Percentiles rank a stretch among this genome's conserved stretches.
phyloP scores from a whole-genome alignment of 2,797 vertebrate genomes.

The Nothura maculosa region DNA sequence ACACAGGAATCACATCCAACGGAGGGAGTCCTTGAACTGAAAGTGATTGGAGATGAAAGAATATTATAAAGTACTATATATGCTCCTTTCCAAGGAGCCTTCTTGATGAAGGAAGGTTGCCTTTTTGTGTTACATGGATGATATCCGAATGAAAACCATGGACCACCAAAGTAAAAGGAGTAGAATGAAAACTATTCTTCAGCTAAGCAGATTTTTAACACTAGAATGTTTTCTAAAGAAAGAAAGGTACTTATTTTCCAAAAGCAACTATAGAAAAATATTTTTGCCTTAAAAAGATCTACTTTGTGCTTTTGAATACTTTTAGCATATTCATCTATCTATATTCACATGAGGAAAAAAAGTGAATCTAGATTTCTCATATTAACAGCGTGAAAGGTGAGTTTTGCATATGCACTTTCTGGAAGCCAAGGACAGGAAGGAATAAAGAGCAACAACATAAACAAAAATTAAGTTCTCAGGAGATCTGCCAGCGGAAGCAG shows the following conservation, averaged over 20 bases:
- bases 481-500: not conserved
- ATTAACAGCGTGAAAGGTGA: not conserved
- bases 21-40: not conserved
- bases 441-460: not conserved
- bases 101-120: not conserved
- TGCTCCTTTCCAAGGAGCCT: not conserved
- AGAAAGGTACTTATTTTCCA: not conserved
- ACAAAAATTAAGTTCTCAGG: not conserved
- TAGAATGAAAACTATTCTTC: not conserved
- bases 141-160: not conserved
- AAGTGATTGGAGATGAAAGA: not conserved
- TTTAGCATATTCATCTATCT: not conserved
- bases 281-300: not conserved
- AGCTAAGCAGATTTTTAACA: not conserved
- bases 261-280: not conserved
- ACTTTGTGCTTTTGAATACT: not conserved
- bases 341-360: accelerated
- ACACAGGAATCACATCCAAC: not conserved
- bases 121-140: not conserved
- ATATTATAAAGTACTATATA: not conserved
- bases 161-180: not conserved
- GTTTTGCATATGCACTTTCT: not conserved
- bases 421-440: not conserved
- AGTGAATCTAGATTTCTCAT: accelerated
- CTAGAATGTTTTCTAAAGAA: not conserved